A percentile compares a stretch with the other conserved stretches of the same genome.
Conservation (phyloP, 1,140 invertebrate species). For the Cataglyphis hispanica region DNA sequence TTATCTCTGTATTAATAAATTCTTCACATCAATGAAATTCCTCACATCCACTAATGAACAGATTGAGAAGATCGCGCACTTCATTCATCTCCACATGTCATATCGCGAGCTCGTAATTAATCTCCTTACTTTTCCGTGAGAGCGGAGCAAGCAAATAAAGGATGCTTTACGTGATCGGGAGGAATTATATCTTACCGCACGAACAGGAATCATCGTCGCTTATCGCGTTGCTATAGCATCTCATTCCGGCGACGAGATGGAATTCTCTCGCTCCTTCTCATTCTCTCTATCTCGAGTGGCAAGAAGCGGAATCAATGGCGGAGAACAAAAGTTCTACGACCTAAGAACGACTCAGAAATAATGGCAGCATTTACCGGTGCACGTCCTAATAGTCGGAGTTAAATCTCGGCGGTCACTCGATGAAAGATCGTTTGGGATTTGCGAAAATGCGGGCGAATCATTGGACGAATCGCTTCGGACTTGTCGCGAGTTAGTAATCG, state of each 20-base stretch:
- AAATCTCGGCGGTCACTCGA: slow-evolving; percentile 44
- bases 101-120: neutral
- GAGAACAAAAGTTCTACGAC: slow-evolving; percentile 31
- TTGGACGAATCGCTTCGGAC: slow-evolving; percentile 31
- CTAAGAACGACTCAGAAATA: slow-evolving; percentile 29
- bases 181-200: slow-evolving; percentile 32
- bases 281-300: slow-evolving; percentile 10
- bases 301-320: slow-evolving; percentile 13
- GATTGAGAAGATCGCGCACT: neutral
- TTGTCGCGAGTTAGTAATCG: slow-evolving; percentile 66
- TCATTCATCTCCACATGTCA: slow-evolving; percentile 19
- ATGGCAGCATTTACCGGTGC: slow-evolving; percentile 50
- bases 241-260: slow-evolving; percentile 2
- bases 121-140: slow-evolving; percentile 36
- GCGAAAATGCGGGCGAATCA: slow-evolving; percentile 70
- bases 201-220: slow-evolving; percentile 38
- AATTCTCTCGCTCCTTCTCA: neutral
- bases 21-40: neutral
- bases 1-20: slow-evolving; percentile 7
- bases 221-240: slow-evolving; percentile 20
- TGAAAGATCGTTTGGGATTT: slow-evolving; percentile 63
- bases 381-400: slow-evolving; percentile 43
- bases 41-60: slow-evolving; percentile 10
- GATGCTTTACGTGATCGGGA: slow-evolving; percentile 38
- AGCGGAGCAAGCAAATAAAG: slow-evolving; percentile 27